A percentile compares a stretch with the other conserved stretches of the same genome.
phyloP scores from a whole-genome alignment of 2,113 vertebrate genomes.

The Triplophysa siluroides region DNA sequence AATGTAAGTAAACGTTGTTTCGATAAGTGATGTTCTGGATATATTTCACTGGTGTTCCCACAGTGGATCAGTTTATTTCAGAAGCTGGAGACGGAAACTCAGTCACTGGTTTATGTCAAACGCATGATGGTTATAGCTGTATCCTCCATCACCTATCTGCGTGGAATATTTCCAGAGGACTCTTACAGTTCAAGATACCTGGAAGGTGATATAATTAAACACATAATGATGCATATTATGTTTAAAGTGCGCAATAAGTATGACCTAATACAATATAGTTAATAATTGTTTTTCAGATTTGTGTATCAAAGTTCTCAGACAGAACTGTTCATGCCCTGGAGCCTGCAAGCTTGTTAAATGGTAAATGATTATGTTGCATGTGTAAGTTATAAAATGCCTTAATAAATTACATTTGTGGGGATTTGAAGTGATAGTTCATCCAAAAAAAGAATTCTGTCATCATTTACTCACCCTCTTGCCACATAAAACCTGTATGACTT shows the following conservation, averaged over 20 bases:
- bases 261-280: background rate
- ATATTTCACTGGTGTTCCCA: background rate
- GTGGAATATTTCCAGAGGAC: conserved; percentile 92
- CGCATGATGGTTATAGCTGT: conserved; percentile 88
- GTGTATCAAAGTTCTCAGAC: conserved; percentile 87
- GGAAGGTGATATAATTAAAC: conserved; percentile 79
- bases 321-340: conserved; percentile 82
- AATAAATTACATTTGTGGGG: too few relatives aligned
- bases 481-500: too few relatives aligned
- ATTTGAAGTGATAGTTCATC: too few relatives aligned
- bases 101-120: conserved; percentile 88
- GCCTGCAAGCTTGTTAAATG: conserved; percentile 90
- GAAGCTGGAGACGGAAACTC: conserved; percentile 77
- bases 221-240: too few relatives aligned
- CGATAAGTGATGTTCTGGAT: background rate
- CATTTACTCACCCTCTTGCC: too few relatives aligned
- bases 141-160: conserved; percentile 92
- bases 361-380: conserved; percentile 65
- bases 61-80: conserved; percentile 65
- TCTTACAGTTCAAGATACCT: conserved; percentile 92
- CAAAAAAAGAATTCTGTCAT: background rate
- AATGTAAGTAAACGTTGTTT: background rate
- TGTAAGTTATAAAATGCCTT: background rate
- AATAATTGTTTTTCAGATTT: conserved; percentile 74
- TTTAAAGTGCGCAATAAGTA: background rate